Base-by-base conservation (phyloP, 2,113 vertebrate genomes). In the Larimichthys crocea region DNA sequence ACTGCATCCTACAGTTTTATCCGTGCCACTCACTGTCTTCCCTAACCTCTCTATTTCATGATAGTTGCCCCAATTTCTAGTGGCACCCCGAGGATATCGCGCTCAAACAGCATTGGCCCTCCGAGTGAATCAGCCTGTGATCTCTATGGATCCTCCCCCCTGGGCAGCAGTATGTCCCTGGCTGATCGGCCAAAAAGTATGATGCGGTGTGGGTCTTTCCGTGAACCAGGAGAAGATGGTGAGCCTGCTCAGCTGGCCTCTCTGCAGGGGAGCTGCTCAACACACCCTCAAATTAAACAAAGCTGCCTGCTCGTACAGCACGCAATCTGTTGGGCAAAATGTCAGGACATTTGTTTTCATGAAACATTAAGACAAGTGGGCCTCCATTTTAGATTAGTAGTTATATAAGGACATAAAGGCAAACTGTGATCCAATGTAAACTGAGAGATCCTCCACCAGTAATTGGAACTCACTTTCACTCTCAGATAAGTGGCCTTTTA, bases 101-200 rank as follows among this genome's bases (percentile, higher is more conserved):
- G 98, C 85, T 99, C 98, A 86, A 99, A 97, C 96, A 99, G 98
- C 96, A 99, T 98, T 66, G 92, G 93, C n/a, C 98, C 98, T 63
- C 96, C 97, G 74, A 96, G 96, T 59, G 98, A 99, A 76, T 94
- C 97, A 16, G 94, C 96, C 92, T 97, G 97, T 56, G 97, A 99
- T 92, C 96, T 99, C 75, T 99, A 97, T 89, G 95, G 97, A 89
- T 94, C 96, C 35, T 97, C 97, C 89, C 97, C 97, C 74, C 92
- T 96, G 94, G 98, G 97, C 91, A 99, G 98, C 96, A 98, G 95
- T 76, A 91, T 99, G 90, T 98, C 97, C 66, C 96, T 99, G 95
- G 96, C 96, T 0, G 98, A 99, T 89, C 96, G 98, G 80, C 95
- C 98, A 88, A 99, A 99, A 93, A 98, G 97, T 92, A 97, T 99